A percentile compares a stretch with the other conserved stretches of the same genome.
These are phyloP conservation scores for Xenops minutus DNA, from an alignment of 2,797 vertebrate genomes.

Conservation along the genomic window DNA sequence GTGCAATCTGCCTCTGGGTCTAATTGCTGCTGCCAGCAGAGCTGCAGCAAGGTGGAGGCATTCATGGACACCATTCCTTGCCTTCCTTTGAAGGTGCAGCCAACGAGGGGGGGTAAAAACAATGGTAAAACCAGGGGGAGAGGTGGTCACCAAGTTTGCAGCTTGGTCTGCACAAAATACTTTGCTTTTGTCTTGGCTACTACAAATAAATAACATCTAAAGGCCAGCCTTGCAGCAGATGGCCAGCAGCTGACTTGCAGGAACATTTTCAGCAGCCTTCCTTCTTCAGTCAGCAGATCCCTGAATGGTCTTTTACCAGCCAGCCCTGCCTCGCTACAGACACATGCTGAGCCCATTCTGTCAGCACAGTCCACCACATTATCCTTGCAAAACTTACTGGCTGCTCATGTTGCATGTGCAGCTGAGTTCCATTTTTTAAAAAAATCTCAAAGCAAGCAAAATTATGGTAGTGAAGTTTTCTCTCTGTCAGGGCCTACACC, in stretches of 20 bases:
- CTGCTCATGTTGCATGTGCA: neutral
- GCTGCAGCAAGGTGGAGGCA: neutral
- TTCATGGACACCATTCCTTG: accelerated
- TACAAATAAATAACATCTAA: neutral
- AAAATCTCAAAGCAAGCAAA: neutral
- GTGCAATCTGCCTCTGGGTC: neutral
- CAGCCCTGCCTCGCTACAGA: neutral
- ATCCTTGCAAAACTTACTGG: neutral
- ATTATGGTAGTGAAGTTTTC: neutral
- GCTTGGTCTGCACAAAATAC: neutral
- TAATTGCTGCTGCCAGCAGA: neutral
- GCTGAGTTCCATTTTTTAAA: neutral
- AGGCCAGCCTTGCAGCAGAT: slow-evolving; percentile 15
- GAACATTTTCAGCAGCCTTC: neutral
- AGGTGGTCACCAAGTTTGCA: neutral
- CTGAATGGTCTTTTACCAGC: neutral
- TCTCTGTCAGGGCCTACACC: neutral
- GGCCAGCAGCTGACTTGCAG: slow-evolving; percentile 10
- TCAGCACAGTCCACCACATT: neutral
- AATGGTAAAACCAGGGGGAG: neutral
- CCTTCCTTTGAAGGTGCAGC: neutral
- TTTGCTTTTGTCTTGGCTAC: slow-evolving; percentile 5
- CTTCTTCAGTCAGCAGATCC: neutral
- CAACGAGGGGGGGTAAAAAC: neutral
- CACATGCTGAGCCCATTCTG: neutral